Evolutionary conservation across 2,888 invertebrate genomes (phyloP), one percentile per base, ranked within the genome.

Genomic region (Tubulanus polymorphus): DNA sequence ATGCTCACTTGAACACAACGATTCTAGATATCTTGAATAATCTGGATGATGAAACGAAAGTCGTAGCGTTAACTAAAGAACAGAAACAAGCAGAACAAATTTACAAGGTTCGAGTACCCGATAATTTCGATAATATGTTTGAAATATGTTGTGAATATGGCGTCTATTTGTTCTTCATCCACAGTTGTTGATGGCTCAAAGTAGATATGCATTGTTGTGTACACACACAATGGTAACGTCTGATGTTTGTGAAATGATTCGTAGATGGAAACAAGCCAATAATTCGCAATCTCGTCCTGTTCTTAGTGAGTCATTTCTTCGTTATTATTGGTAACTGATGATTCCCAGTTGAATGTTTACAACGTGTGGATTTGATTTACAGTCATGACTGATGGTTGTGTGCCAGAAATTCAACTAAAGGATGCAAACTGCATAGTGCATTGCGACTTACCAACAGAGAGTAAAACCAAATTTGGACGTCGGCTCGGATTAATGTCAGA

Each of bases 391-490:
- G 90, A 91, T 73, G 80, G 81, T 15, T 83, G 85, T 65, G 79
- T 89, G 51, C 80, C 80, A 0, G 84, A 86, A 61, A 70, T 90
- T 52, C 82, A 84, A 56, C 80, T 90, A 5, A 85, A 84, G 0
- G 83, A 88, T 72, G 87, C 87, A 0, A 81, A 84, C 50, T 82
- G 84, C 65, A 76, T 91, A 28, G 81, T 91, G 18, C 89, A 90
- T 73, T 90, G 84, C 76, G 87, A 88, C 1, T 74, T 90, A 62
- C n/a, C n/a, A n/a, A 86, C 88, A 0, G 79, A 83, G 41, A 69
- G 72, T 0, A 87, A 86, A 75, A 85, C 87, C 49, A 82, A 82
- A 69, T 90, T 90, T 72, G 84, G 85, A 47, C 85, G 83, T 68
- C 81, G 91, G 57, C 88, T 89, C 70, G 83, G 86, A 0, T 84